These are phyloP conservation scores for Andrena minutula DNA, from an alignment of 2,888 invertebrate species.

Conservation along the genomic window DNA sequence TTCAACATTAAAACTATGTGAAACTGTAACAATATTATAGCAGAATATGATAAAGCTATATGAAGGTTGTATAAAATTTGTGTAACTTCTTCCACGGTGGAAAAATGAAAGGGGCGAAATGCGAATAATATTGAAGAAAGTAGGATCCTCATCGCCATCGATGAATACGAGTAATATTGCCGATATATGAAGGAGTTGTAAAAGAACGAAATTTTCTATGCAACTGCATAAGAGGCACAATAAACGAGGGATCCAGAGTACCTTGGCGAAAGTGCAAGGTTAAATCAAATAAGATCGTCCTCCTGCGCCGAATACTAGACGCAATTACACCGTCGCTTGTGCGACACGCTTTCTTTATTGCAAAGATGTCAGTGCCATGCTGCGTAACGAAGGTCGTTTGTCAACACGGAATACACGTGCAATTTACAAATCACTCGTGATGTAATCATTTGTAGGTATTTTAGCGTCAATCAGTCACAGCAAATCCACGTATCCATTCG, in stretches of 20 bases:
- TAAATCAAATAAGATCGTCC: conserved; percentile 58
- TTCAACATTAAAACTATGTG: too few species aligned
- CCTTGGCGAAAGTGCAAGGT: conserved; percentile 62
- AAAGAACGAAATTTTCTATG: conserved; percentile 17
- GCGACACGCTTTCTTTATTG: conserved; percentile 61
- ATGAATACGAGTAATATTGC: conserved; percentile 10
- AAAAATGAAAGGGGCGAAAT: background rate
- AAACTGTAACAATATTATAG: too few species aligned
- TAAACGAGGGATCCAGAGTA: conserved; percentile 29
- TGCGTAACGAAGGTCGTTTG: conserved; percentile 66
- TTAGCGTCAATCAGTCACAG: conserved; percentile 7
- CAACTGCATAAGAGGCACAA: background rate
- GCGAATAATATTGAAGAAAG: background rate
- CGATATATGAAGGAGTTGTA: background rate
- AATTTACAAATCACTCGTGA: conserved; percentile 48
- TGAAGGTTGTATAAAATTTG: background rate
- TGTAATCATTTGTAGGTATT: conserved; percentile 25
- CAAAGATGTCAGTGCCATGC: conserved; percentile 65
- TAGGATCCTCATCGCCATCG: background rate
- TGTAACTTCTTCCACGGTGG: background rate
- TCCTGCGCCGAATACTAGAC: conserved; percentile 53
- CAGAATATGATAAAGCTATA: too few species aligned
- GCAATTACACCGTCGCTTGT: conserved; percentile 46
- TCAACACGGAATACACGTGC: conserved; percentile 44
- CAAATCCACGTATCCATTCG: background rate